Conservation (phyloP, 2,113 vertebrate genomes). For the Xenus cinereus region DNA sequence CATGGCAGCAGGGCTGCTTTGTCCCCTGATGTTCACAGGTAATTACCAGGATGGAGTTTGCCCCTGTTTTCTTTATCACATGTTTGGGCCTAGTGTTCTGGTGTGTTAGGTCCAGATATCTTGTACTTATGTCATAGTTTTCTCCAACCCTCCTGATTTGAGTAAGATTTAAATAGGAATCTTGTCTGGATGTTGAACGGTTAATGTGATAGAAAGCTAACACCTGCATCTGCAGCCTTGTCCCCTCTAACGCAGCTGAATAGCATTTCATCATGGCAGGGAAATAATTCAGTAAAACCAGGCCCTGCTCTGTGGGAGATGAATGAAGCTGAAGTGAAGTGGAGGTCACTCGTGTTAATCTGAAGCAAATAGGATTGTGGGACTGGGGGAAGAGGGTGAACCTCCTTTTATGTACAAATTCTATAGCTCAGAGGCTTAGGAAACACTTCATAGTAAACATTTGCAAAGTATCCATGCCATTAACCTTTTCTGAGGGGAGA, state of each 20-base stretch:
- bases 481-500: neutral
- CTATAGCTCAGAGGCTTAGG: constrained; percentile 46
- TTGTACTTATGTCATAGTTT: neutral
- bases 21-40: neutral
- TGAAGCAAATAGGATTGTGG: constrained; percentile 54
- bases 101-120: neutral
- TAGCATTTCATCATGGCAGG: constrained; percentile 22
- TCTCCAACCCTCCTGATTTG: neutral
- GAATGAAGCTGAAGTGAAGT: constrained; percentile 40
- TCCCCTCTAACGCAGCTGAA: constrained; percentile 43
- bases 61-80: neutral
- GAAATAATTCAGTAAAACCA: constrained; percentile 48
- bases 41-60: neutral
- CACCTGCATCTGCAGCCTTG: constrained; percentile 26
- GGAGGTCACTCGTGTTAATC: constrained; percentile 56
- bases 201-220: constrained; percentile 16
- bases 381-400: neutral
- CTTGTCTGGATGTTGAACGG: neutral
- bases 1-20: neutral
- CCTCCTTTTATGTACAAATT: constrained; percentile 46
- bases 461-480: constrained; percentile 31
- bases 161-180: neutral
- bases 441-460: constrained; percentile 40
- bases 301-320: neutral
- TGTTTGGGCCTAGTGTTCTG: neutral